Base-by-base conservation (phyloP, 1,140 invertebrate species). In the Anthonomus grandis region DNA sequence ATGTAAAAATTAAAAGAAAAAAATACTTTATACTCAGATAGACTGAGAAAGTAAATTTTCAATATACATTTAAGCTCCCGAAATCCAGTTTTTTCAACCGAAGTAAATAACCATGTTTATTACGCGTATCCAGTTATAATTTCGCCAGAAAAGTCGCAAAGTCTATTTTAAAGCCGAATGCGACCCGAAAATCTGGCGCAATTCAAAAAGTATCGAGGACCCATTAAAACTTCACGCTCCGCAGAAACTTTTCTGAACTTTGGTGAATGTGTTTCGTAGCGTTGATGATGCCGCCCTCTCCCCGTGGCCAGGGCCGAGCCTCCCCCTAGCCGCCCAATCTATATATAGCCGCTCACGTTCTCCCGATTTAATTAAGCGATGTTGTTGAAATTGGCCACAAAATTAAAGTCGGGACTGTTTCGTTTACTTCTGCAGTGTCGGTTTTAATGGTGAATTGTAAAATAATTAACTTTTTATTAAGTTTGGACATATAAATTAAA, bases 141-240 rank as follows among this genome's bases (percentile, higher is more conserved):
- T 47, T n/a, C 45, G 24, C 38, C 23, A 38, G 36, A 38, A 37
- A 17, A 49, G 5, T 49, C 47, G 47, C 38, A 37, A 49, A 49
- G 31, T 49, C 31, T 49, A 49, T 49, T 49, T 49, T n/a, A n/a
- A n/a, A 49, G 31, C 47, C 38, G 47, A 49, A 49, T 49, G 27
- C 44, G 38, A 49, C 46, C 23, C 36, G 12, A 18, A 49, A 49
- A 49, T 38, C 47, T 21, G 34, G 15, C 27, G 47, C 47, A 49
- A 49, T 49, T 49, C 17, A 49, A 15, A n/a, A 49, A 49, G 47
- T 49, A 49, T 49, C 47, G 47, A 49, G 47, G 47, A 49, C 47
- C 47, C 47, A 49, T 49, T 49, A 49, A 49, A 49, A 49, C 31
- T 49, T 49, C 38, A 21, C 47, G 47, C 47, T 49, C 47, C 47